Base-by-base conservation (phyloP, 1,140 invertebrate species). In the Drosophila bifasciata region DNA sequence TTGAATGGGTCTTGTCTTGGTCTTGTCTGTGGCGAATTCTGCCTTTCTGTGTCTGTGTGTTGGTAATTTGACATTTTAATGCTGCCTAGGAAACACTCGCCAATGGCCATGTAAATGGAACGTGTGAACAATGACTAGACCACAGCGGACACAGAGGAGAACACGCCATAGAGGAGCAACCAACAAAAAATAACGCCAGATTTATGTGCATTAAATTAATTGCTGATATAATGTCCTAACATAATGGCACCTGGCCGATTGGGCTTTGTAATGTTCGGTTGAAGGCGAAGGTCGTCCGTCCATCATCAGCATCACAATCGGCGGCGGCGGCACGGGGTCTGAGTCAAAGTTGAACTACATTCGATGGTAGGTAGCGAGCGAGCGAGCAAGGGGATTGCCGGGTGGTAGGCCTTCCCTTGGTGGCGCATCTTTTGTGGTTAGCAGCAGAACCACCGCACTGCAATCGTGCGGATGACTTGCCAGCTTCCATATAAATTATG, bases 61-160 rank as follows among this genome's bases (percentile, higher is more conserved):
- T 57, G 63, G 57, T 71, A 71, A 75, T 72, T 86, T 84, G 80
- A 84, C 80, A 84, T 84, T 84, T 84, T 76, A 86, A 60, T 84
- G 72, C 70, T 80, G 76, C 80, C 72, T 57, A 76, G 81, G 61
- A 84, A 84, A 84, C 61, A 80, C 77, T 60, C 79, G 43, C 62
- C 76, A 86, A 53, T 80, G 81, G 72, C 76, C 72, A 84, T 73
- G 77, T 84, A 84, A 84, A 84, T 84, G 76, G 80, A 84, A 86
- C 80, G 80, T 84, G 80, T 86, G 80, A 84, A 84, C 80, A 86
- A 86, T 66, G 76, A 72, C 60, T 60, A 58, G 51, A 63, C 62
- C 55, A 49, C 62, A 44, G 45, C 23, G 43, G 48, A 17, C 52
- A 63, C 23, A 67, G 46, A 51, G 45, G 58, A 79, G 57, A 53